These are phyloP conservation scores for Sapajus apella DNA, from an alignment of 2,113 vertebrate species.

Conservation along the genomic window DNA sequence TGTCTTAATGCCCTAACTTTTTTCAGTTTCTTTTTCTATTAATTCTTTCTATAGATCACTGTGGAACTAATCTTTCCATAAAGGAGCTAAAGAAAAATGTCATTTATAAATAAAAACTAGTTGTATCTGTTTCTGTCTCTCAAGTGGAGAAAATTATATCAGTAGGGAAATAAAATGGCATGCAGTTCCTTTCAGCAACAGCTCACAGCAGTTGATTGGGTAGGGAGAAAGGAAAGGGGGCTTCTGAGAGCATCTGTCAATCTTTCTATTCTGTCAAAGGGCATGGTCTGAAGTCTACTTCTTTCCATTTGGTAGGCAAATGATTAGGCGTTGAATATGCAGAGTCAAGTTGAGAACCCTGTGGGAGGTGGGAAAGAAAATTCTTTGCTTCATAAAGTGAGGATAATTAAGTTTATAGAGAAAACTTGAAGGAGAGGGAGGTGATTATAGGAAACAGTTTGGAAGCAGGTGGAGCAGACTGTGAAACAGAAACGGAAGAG, in stretches of 20 bases:
- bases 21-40: not conserved
- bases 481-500: not conserved
- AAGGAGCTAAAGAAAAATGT: not conserved
- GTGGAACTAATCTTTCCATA: not conserved
- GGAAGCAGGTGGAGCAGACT: not conserved
- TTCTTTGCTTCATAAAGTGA: too few relatives aligned
- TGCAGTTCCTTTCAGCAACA: not conserved
- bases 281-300: accelerated
- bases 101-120: not conserved
- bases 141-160: not conserved
- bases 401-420: not conserved
- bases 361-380: too few relatives aligned
- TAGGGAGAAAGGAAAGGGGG: not conserved
- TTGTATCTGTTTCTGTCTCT: not conserved
- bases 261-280: not conserved
- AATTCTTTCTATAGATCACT: not conserved
- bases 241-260: too few relatives aligned
- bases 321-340: not conserved
- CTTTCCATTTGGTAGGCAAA: accelerated
- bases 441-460: not conserved
- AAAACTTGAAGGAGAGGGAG: not conserved
- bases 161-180: not conserved
- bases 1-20: not conserved
- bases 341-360: not conserved
- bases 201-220: accelerated